phyloP scores from a whole-genome alignment of 1,140 invertebrate genomes.

The Tetranychus cinnabarinus region DNA sequence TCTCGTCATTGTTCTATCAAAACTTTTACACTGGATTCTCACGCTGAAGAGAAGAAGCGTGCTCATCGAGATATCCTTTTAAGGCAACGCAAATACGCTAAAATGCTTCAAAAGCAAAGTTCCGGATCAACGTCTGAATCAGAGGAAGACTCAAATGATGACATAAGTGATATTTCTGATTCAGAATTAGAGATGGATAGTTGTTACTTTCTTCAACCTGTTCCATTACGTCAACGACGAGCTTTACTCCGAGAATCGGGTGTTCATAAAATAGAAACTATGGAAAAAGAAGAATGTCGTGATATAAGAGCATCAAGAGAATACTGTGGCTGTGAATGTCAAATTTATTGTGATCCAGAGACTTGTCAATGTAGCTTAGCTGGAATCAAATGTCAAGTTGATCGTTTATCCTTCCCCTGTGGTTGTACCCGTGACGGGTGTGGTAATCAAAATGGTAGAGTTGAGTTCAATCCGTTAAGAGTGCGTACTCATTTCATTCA shows the following conservation, averaged over 20 bases:
- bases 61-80: conserved; percentile 56
- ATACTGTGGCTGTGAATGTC: conserved; percentile 82
- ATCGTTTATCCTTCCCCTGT: conserved; percentile 83
- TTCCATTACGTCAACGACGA: conserved; percentile 67
- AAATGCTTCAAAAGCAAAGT: conserved; percentile 12
- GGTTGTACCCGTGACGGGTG: conserved; percentile 84
- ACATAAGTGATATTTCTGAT: conserved; percentile 55
- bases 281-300: conserved; percentile 80
- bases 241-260: conserved; percentile 64
- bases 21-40: conserved; percentile 50
- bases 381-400: conserved; percentile 89
- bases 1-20: conserved; percentile 50
- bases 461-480: conserved; percentile 84
- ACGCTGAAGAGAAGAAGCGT: conserved; percentile 59
- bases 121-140: conserved; percentile 8
- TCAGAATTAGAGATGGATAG: conserved; percentile 64
- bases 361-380: conserved; percentile 76
- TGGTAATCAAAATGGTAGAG: conserved; percentile 66
- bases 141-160: conserved; percentile 26
- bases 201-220: conserved; percentile 71
- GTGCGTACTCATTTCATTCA: conserved; percentile 94
- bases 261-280: conserved; percentile 70
- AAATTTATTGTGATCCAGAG: conserved; percentile 77
- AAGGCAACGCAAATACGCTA: conserved; percentile 37
- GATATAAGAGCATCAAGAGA: conserved; percentile 75